Evolutionary conservation across 2,113 vertebrate genomes (phyloP).

Genomic region (Ochotona curzoniae): DNA sequence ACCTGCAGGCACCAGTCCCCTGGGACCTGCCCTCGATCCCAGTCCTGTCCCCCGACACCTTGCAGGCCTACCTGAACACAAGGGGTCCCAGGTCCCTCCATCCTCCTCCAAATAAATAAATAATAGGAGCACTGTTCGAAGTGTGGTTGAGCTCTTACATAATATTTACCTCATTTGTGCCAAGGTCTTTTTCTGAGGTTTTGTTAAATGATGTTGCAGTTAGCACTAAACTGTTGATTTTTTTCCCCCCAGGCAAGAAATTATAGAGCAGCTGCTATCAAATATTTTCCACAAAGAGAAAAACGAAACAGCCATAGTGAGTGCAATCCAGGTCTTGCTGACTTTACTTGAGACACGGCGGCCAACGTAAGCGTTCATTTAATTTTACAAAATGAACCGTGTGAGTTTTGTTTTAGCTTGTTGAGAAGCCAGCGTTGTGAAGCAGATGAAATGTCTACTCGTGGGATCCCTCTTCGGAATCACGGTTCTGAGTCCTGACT

Average conservation of each 20-base stretch:
- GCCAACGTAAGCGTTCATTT: slow-evolving; percentile 91
- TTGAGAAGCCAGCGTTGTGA: background rate
- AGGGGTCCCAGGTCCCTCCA: too few relatives aligned
- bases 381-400: background rate
- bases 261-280: slow-evolving; percentile 95
- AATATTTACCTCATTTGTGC: background rate
- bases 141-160: background rate
- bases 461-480: too few relatives aligned
- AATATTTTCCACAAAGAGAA: slow-evolving; percentile 99
- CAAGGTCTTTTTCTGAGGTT: background rate
- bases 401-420: background rate
- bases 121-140: too few relatives aligned
- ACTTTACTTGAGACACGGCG: slow-evolving; percentile 97
- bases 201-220: background rate
- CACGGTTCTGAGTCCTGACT: too few relatives aligned
- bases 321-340: slow-evolving; percentile 97
- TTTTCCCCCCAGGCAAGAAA: slow-evolving; percentile 92
- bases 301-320: slow-evolving; percentile 98
- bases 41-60: too few relatives aligned
- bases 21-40: too few relatives aligned
- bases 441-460: too few relatives aligned
- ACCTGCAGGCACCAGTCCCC: too few relatives aligned
- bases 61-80: too few relatives aligned
- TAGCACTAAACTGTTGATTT: slow-evolving; percentile 53
- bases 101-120: too few relatives aligned